Evolutionary conservation across 2,888 invertebrate species (phyloP), one percentile per base, ranked within the genome.

Genomic region (Hoplodrina ambigua): DNA sequence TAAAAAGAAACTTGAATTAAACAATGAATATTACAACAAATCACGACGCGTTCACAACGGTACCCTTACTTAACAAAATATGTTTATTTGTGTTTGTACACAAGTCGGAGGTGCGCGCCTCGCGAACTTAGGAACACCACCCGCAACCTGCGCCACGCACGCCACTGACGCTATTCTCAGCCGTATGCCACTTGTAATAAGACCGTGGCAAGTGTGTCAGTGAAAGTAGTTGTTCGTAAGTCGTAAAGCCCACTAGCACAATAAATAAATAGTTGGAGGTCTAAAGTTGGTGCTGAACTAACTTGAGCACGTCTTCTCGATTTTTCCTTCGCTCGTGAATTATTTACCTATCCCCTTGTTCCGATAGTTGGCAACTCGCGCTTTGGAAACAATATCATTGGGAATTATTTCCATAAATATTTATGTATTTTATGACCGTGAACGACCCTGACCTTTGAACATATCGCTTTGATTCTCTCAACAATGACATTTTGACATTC

Each of bases 181-280:
- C 86, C 80, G 73, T 89, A 80, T 5, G 2, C 0, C 2, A 37
- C 3, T 57, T 2, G 61, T 1, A 19, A 75, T 80, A 87, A 78
- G 76, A 71, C 59, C 46, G 44, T 37, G 19, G 25, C 4, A n/a
- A 17, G 17, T 57, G 85, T 56, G 67, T 13, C 11, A 7, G 54
- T 64, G 25, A 53, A 58, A 62, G 69, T 75, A 69, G 69, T 67
- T 59, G 77, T 57, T 69, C 75, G 82, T 78, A 85, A 85, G 83
- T 84, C 84, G 81, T 80, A 84, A 90, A 90, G 89, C 92, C 92
- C 91, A 86, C 86, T 84, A 91, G 93, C 87, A 88, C 88, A 89
- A 93, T 93, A 94, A 93, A 94, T 94, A 94, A 93, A 93, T 92
- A 93, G 91, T 91, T 89, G 90, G 86, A 88, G 90, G 89, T 89